These are phyloP conservation scores for Gallinago jamesoni DNA, from an alignment of 2,113 vertebrate genomes.

Conservation along the genomic window DNA sequence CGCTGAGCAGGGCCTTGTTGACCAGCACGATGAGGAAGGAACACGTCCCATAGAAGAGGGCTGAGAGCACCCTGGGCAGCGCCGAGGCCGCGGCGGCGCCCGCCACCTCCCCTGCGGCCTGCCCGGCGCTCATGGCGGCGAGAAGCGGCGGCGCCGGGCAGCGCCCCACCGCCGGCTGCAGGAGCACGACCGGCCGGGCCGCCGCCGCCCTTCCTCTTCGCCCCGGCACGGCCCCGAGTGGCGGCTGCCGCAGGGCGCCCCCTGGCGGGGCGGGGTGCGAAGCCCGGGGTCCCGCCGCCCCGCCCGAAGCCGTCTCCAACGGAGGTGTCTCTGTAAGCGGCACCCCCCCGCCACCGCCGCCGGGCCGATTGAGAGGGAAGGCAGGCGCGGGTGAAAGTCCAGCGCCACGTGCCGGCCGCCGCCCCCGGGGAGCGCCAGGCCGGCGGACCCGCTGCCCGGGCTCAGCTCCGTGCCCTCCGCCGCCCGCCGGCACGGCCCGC, in stretches of 20 bases:
- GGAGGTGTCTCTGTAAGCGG: background rate
- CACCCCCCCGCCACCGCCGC: too few species aligned
- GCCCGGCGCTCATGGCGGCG: background rate
- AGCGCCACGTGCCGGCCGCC: too few species aligned
- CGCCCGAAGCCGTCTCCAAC: background rate
- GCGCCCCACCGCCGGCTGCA: background rate
- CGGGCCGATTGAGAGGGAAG: too few species aligned
- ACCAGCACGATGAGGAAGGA: constrained; percentile 88
- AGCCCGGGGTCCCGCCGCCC: background rate
- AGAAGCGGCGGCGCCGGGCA: too few species aligned
- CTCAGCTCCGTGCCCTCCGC: accelerated
- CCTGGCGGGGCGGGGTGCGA: background rate
- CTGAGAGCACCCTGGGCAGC: constrained; percentile 72
- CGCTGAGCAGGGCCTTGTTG: constrained; percentile 88
- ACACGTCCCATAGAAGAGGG: constrained; percentile 83
- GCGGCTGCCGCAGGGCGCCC: background rate
- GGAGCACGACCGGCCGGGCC: background rate
- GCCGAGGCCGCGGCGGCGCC: background rate
- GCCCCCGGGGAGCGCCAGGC: accelerated
- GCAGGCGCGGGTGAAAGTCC: background rate
- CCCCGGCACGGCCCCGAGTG: background rate
- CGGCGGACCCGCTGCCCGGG: accelerated
- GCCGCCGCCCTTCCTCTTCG: background rate
- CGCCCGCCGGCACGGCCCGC: accelerated
- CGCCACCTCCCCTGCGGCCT: background rate